phyloP scores from a whole-genome alignment of 2,797 vertebrate genomes.

The Syndactyla subalaris region DNA sequence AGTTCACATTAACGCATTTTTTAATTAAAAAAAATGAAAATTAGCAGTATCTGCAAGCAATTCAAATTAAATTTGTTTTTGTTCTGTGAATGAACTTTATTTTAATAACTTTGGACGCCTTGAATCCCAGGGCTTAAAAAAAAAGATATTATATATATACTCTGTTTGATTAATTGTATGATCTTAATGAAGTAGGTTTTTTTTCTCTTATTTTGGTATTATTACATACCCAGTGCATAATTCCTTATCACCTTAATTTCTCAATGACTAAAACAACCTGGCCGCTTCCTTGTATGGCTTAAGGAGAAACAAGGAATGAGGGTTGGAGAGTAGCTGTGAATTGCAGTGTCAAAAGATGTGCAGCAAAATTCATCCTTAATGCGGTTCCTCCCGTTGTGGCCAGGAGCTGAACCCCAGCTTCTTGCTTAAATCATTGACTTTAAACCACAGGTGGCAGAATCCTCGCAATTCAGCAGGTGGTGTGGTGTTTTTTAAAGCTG shows the following conservation, averaged over 20 bases:
- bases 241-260: conserved; percentile 50
- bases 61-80: conserved; percentile 99
- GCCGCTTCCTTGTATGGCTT: conserved; percentile 40
- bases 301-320: conserved; percentile 39
- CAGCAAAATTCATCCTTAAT: conserved; percentile 45
- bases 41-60: conserved; percentile 99
- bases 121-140: conserved; percentile 97
- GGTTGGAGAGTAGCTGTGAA: conserved; percentile 47
- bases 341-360: conserved; percentile 67
- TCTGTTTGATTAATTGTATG: conserved; percentile 90
- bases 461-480: background rate
- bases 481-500: background rate
- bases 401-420: background rate
- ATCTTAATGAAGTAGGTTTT: conserved; percentile 87
- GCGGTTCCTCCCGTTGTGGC: background rate
- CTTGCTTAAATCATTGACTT: background rate
- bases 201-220: conserved; percentile 83
- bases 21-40: conserved; percentile 92
- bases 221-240: conserved; percentile 85
- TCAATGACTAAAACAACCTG: background rate
- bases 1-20: conserved; percentile 86
- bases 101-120: conserved; percentile 97
- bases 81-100: conserved; percentile 99
- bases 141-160: conserved; percentile 86
- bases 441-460: background rate